Conservation (phyloP, 2,888 invertebrate species). For the Parascotia fuliginaria region DNA sequence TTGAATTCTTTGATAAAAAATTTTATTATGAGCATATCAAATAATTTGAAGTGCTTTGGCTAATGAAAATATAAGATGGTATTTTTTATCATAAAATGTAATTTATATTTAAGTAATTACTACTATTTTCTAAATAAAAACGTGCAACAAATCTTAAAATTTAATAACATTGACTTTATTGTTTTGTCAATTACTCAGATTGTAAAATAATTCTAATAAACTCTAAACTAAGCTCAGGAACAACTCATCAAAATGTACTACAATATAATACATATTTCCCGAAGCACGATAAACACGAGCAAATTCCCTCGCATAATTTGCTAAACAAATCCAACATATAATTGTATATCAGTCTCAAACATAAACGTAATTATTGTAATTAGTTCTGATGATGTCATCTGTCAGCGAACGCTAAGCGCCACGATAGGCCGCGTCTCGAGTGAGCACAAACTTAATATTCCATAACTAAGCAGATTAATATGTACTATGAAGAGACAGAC, state of each 20-base stretch:
- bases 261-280: not conserved
- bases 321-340: conserved; percentile 16
- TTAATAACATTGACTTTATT: no score
- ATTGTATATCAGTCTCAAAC: conserved; percentile 23
- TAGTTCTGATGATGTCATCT: conserved; percentile 42
- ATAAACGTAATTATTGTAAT: conserved; percentile 40
- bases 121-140: no score
- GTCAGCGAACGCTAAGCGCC: conserved; percentile 33
- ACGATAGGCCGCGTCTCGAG: conserved; percentile 44
- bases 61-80: no score
- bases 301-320: conserved; percentile 19
- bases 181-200: no score
- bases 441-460: conserved; percentile 60
- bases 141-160: no score
- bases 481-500: conserved; percentile 31
- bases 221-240: not conserved
- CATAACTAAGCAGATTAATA: conserved; percentile 61
- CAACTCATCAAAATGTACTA: not conserved
- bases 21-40: no score
- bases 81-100: no score
- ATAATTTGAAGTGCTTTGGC: no score
- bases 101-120: no score
- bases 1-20: no score
- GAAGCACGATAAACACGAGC: conserved; percentile 2
- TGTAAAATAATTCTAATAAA: no score